These are phyloP conservation scores for Pterois miles DNA, from an alignment of 2,797 vertebrate genomes.

Conservation along the genomic window DNA sequence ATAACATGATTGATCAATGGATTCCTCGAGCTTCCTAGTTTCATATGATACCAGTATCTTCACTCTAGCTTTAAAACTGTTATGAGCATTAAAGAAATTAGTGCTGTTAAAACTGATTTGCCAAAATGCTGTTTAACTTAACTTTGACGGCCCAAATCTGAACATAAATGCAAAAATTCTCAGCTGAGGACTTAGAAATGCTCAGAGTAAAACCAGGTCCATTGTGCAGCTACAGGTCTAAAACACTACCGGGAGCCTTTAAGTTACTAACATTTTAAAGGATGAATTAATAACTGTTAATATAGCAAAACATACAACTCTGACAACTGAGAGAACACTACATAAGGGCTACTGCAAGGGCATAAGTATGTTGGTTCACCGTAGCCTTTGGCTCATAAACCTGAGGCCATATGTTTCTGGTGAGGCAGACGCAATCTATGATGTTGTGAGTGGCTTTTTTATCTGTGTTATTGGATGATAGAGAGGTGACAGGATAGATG, in stretches of 20 bases:
- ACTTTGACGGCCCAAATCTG: too few relatives aligned
- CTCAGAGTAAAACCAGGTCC: background rate
- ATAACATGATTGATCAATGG: too few relatives aligned
- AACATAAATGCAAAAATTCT: too few relatives aligned
- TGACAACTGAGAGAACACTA: background rate
- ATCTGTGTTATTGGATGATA: slow-evolving; percentile 47
- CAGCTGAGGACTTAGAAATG: too few relatives aligned
- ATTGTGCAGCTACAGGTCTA: too few relatives aligned
- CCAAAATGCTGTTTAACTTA: too few relatives aligned
- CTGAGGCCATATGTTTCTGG: background rate
- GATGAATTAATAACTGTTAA: background rate
- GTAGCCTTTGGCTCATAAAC: background rate
- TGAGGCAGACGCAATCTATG: slow-evolving; percentile 42
- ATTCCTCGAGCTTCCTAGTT: too few relatives aligned
- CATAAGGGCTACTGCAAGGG: background rate
- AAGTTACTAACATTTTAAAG: background rate
- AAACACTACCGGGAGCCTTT: background rate
- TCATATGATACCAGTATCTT: too few relatives aligned
- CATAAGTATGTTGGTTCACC: background rate
- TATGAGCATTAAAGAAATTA: too few relatives aligned
- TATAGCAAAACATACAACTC: too few relatives aligned
- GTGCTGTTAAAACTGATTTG: too few relatives aligned
- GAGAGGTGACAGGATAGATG: slow-evolving; percentile 30
- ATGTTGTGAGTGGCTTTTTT: slow-evolving; percentile 27
- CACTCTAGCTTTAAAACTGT: too few relatives aligned